These are phyloP conservation scores for Psittacula cyanocephala DNA, from an alignment of 2,113 vertebrate species.

Conservation along the genomic window DNA sequence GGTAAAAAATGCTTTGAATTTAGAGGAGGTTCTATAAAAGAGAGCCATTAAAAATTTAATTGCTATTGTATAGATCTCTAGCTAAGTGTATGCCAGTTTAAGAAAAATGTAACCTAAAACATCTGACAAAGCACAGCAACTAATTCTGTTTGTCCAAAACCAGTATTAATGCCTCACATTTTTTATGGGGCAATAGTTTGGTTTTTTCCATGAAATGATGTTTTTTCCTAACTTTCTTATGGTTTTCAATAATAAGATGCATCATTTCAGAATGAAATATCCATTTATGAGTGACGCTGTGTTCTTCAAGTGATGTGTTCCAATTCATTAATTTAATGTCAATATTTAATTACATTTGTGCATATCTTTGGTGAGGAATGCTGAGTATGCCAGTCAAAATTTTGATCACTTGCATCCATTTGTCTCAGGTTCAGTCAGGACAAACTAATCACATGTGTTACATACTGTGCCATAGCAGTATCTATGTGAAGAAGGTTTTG, in stretches of 20 bases:
- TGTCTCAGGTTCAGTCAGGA: not conserved
- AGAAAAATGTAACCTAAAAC: not conserved
- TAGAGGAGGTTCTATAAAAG: no score
- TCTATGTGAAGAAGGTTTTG: not conserved
- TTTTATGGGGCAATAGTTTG: not conserved
- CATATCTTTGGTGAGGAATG: conserved; percentile 16
- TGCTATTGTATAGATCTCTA: not conserved
- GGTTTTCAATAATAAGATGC: not conserved
- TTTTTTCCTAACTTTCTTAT: not conserved
- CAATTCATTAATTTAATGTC: conserved; percentile 50
- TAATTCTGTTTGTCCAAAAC: not conserved
- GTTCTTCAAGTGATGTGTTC: not conserved
- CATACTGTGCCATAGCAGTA: not conserved
- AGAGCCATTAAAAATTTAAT: no score
- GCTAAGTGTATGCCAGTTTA: not conserved
- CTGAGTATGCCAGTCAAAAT: conserved; percentile 47
- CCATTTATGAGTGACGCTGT: not conserved
- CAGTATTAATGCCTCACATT: accelerated
- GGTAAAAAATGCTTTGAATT: no score
- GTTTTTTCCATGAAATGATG: not conserved
- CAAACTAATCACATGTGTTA: not conserved
- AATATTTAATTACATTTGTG: conserved; percentile 50
- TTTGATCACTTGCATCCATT: not conserved
- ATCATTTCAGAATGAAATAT: not conserved
- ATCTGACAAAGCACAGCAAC: not conserved